phyloP scores from a whole-genome alignment of 2,888 invertebrate species.

The Scaptomyza flava region DNA sequence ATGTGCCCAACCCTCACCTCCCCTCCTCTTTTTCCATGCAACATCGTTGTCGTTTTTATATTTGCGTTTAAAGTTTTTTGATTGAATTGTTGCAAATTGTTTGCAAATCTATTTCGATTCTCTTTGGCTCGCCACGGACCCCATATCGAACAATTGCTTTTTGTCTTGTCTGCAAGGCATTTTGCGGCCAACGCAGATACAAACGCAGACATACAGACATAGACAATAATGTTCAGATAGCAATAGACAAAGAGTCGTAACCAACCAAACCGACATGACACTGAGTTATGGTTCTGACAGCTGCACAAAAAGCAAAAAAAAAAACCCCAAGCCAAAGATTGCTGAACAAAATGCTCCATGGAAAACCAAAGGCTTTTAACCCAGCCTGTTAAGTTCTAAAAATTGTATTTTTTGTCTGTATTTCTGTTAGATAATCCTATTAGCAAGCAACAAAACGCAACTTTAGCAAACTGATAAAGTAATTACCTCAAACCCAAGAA shows the following conservation, averaged over 20 bases:
- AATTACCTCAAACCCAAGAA: slow-evolving; percentile 61
- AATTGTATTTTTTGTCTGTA: slow-evolving; percentile 23
- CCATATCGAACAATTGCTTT: slow-evolving; percentile 75
- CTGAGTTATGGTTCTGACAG: slow-evolving; percentile 80
- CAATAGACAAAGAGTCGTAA: slow-evolving; percentile 45
- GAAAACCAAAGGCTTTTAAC: slow-evolving; percentile 42
- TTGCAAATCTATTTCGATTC: slow-evolving; percentile 77
- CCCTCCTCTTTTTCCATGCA: slow-evolving; percentile 29
- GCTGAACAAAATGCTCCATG: slow-evolving; percentile 32
- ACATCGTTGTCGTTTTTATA: slow-evolving; percentile 44
- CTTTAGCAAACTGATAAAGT: slow-evolving; percentile 79
- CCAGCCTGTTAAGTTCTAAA: slow-evolving; percentile 15
- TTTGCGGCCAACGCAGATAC: slow-evolving; percentile 66
- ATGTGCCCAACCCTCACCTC: slow-evolving; percentile 38
- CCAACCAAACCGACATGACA: slow-evolving; percentile 68
- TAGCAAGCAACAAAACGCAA: slow-evolving; percentile 72
- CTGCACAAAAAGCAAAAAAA: slow-evolving; percentile 58
- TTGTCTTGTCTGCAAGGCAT: slow-evolving; percentile 70
- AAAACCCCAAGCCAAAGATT: slow-evolving; percentile 40
- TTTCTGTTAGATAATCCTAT: slow-evolving; percentile 71
- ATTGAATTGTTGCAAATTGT: slow-evolving; percentile 83
- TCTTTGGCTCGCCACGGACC: slow-evolving; percentile 43
- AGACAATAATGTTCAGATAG: slow-evolving; percentile 39
- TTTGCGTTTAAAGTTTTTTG: slow-evolving; percentile 81
- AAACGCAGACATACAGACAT: slow-evolving; percentile 5